Base-by-base conservation (phyloP, 2,888 invertebrate genomes). In the Rhyacophila evoluta region DNA sequence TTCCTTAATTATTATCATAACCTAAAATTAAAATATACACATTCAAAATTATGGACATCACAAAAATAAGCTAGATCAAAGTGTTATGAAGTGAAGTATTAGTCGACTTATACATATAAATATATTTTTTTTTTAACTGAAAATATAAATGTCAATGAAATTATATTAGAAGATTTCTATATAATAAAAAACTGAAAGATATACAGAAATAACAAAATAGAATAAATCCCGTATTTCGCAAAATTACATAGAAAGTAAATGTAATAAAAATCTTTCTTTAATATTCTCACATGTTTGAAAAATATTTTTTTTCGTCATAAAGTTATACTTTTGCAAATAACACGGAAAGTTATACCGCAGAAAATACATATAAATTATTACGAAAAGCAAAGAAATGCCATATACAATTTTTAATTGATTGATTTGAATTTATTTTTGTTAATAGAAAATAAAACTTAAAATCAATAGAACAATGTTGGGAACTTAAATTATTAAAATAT, bases 41-140 rank as follows among this genome's bases (percentile, higher is more conserved):
- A 79, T 79, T 79, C 75, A 79, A 72, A 69, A 72, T 70, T 72
- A 67, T 77, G 79, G 74, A 80, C 77, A 78, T 79, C 79, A 81
- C 74, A 79, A 68, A 70, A 78, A 74, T 70, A 75, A 41, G 55
- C 68, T 67, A 73, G 38, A 55, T 29, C 39, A 79, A 76, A 67
- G 69, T 29, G 71, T 19, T 71, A 78, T 69, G 71, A 41, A 78
- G 67, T 70, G 41, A 74, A 70, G 28, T 78, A 71, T 74, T 75
- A 75, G 75, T 75, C 41, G 37, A 70, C 69, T 19, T 67, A 33
- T 33, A 33, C 12, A 6, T 15, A 15, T 41, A 41, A 8, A 15
- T 19, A 41, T 5, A 41, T 41, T 15, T 41, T 41, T 15, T 41
- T 41, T 41, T 41, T 1, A 41, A 55, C 55, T 19, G 55, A 55